phyloP scores from a whole-genome alignment of 2,797 vertebrate species.

The Hephaestus fuliginosus region DNA sequence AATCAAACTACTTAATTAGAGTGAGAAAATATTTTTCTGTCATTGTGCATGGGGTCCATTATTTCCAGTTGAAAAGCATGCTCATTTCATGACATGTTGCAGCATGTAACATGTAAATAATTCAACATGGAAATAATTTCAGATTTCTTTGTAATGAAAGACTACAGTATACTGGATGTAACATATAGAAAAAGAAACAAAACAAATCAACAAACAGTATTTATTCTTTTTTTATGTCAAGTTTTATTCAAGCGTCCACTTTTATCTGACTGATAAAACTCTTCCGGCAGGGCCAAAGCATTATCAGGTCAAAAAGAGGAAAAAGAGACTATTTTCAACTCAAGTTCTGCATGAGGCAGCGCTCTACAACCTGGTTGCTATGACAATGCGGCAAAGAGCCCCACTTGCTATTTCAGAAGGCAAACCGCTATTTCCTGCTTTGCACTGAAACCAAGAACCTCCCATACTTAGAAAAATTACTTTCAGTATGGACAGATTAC shows the following conservation, averaged over 20 bases:
- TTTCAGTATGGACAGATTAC: slow-evolving; percentile 34
- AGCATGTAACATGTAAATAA: too few relatives aligned
- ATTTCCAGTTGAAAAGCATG: background rate
- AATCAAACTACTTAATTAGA: background rate
- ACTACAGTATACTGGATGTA: too few relatives aligned
- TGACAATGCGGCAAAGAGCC: slow-evolving; percentile 77
- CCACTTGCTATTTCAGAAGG: slow-evolving; percentile 81
- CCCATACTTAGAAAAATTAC: slow-evolving; percentile 11
- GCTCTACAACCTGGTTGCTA: slow-evolving; percentile 85
- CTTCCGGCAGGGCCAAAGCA: background rate
- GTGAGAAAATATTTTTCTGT: background rate
- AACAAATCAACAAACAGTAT: background rate
- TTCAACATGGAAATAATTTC: background rate
- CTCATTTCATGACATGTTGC: background rate
- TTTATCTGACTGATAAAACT: background rate
- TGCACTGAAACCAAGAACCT: slow-evolving; percentile 38
- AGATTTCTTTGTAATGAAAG: background rate
- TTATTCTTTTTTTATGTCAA: background rate
- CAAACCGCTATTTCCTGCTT: slow-evolving; percentile 90
- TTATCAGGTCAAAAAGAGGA: slow-evolving; percentile 79
- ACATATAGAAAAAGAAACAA: background rate
- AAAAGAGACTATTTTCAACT: slow-evolving; percentile 69
- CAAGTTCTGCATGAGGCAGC: slow-evolving; percentile 66
- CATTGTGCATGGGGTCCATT: background rate
- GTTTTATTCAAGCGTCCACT: background rate